Conservation (phyloP, 1,140 invertebrate genomes). For the Panonychus citri region DNA sequence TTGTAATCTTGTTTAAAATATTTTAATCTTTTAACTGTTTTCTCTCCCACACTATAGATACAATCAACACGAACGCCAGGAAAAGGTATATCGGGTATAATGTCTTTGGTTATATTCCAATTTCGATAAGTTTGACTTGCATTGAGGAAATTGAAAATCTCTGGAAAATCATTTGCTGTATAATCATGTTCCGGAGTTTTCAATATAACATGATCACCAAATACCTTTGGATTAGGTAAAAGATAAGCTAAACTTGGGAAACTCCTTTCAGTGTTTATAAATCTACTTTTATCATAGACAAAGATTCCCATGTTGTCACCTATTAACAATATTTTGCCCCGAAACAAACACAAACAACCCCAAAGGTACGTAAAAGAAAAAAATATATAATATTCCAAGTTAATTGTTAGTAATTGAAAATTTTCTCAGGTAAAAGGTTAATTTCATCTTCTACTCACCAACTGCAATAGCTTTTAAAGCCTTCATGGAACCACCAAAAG, state of each 20-base stretch:
- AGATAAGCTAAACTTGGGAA: too few relatives aligned
- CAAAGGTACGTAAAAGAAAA: too few relatives aligned
- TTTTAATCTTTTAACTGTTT: background rate
- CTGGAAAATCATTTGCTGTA: background rate
- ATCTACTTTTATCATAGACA: too few relatives aligned
- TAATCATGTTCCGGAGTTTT: background rate
- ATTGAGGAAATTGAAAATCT: background rate
- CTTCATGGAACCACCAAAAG: conserved; percentile 82
- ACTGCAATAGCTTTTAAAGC: conserved; percentile 45
- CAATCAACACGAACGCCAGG: background rate
- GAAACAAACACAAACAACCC: too few relatives aligned
- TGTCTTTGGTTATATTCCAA: background rate
- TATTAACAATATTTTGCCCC: too few relatives aligned
- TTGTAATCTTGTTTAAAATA: background rate
- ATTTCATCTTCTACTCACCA: too few relatives aligned
- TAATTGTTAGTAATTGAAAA: too few relatives aligned
- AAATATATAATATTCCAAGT: too few relatives aligned
- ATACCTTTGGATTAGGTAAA: background rate
- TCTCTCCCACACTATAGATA: background rate
- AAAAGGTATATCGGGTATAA: background rate
- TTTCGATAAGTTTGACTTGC: background rate
- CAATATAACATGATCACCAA: background rate
- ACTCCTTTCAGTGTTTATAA: too few relatives aligned
- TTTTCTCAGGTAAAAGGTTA: too few relatives aligned
- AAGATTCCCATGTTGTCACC: too few relatives aligned